These are phyloP conservation scores for Anthoptus insignis DNA, from an alignment of 2,888 invertebrate species.

Conservation along the genomic window DNA sequence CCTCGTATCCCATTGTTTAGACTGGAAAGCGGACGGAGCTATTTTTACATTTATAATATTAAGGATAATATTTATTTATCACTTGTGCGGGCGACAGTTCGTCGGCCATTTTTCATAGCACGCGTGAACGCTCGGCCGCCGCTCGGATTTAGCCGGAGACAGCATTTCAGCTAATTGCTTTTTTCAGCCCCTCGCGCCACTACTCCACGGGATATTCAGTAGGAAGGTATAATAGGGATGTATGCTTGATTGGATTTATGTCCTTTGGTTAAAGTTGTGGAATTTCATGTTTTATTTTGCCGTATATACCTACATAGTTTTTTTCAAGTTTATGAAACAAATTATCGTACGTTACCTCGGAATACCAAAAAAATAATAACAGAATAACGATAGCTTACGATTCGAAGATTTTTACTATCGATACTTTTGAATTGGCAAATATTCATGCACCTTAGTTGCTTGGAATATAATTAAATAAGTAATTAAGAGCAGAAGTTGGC, in stretches of 20 bases:
- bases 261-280: constrained; percentile 10
- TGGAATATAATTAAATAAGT: too few species aligned
- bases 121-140: constrained; percentile 78
- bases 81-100: constrained; percentile 51
- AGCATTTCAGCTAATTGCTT: constrained; percentile 82
- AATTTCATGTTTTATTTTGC: background rate
- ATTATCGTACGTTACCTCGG: too few species aligned
- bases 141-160: constrained; percentile 66
- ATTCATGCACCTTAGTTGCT: too few species aligned
- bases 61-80: background rate
- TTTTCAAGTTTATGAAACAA: too few species aligned
- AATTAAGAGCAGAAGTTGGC: too few species aligned
- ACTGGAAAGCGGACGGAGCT: background rate
- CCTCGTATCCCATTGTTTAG: too few species aligned
- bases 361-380: too few species aligned
- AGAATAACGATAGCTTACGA: too few species aligned
- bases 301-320: too few species aligned
- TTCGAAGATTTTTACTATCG: too few species aligned
- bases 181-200: constrained; percentile 59
- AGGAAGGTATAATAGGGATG: constrained; percentile 24
- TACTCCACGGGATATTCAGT: constrained; percentile 37
- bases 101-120: constrained; percentile 79
- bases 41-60: background rate
- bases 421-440: too few species aligned
- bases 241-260: constrained; percentile 33